Base-by-base conservation (phyloP, 2,113 vertebrate genomes). In the Nipponia nippon region DNA sequence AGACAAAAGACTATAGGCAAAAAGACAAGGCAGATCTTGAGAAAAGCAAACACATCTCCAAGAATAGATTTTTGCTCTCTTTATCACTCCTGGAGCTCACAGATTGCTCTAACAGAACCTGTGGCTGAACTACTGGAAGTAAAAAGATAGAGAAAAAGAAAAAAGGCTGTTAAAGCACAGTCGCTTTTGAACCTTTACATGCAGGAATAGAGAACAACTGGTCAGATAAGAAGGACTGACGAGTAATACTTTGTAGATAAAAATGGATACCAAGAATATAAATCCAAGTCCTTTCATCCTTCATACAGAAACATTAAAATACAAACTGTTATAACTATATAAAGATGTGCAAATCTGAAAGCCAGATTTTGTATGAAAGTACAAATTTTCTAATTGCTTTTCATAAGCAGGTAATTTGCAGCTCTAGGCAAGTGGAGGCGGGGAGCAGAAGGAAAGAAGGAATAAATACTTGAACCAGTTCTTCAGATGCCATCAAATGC, bases 1-100 rank as follows among this genome's bases (percentile, higher is more conserved):
- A 95, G 67, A 90, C 56, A 87, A 89, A 95, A 95, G 32, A 87
- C 83, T 80, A 66, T 50, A 83, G 63, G 91, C 87, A 97, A 97
- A 97, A 95, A 91, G 97, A 91, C 61, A 53, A 96, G 40, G 71
- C 67, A 96, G 52, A 87, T 49, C 63, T 85, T 36, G 50, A 94
- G 90, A 90, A 97, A 93, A 93, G 61, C 46, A 93, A 95, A 83
- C 90, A 56, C 25, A 83, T 66, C 80, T 96, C 93, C 84, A 94
- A 93, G 83, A 93, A 85, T 42, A 97, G 81, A 89, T 96, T 97
- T 95, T 96, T 91, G 53, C 72, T 94, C 91, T 93, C 70, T 76
- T 63, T 50, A 50, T 82, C 7, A 2, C 55, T 86, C 49, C 19
- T 47, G 23, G 40, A 94, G 30, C 34, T 85, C 52, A 32, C 46